Conservation (phyloP, 2,888 invertebrate species). For the Timandra comae region DNA sequence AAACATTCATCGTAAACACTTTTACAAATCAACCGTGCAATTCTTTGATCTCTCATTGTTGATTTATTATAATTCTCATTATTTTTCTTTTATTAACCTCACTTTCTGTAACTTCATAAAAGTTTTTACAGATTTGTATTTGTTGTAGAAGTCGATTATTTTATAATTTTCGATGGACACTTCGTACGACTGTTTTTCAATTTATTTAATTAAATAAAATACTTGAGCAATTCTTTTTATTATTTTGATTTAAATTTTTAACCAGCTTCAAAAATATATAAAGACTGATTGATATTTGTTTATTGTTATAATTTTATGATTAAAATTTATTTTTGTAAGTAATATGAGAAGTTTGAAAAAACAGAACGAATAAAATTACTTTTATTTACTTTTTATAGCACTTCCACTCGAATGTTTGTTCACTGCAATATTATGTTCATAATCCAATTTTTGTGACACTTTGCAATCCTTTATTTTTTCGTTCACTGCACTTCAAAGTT, state of each 20-base stretch:
- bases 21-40: slow-evolving; percentile 20
- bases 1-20: slow-evolving; percentile 49
- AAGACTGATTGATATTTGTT: too few relatives aligned
- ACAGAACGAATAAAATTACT: slow-evolving; percentile 21
- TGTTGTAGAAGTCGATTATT: slow-evolving; percentile 1
- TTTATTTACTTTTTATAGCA: slow-evolving; percentile 49
- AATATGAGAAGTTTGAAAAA: slow-evolving; percentile 1
- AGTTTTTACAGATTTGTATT: too few relatives aligned
- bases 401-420: slow-evolving; percentile 46
- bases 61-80: slow-evolving; percentile 6
- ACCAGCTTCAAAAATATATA: too few relatives aligned
- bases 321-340: background rate
- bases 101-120: too few relatives aligned
- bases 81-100: slow-evolving; percentile 4
- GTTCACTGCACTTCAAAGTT: slow-evolving; percentile 58
- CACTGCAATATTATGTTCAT: slow-evolving; percentile 46
- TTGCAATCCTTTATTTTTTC: slow-evolving; percentile 59
- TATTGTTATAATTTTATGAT: background rate
- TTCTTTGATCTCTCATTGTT: slow-evolving; percentile 10
- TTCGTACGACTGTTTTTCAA: slow-evolving; percentile 37
- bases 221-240: too few relatives aligned
- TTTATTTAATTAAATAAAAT: slow-evolving; percentile 44
- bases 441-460: slow-evolving; percentile 58
- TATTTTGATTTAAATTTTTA: too few relatives aligned
- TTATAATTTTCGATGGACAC: slow-evolving; percentile 37